Conservation (phyloP, 2,888 invertebrate species). For the Tyria jacobaeae region DNA sequence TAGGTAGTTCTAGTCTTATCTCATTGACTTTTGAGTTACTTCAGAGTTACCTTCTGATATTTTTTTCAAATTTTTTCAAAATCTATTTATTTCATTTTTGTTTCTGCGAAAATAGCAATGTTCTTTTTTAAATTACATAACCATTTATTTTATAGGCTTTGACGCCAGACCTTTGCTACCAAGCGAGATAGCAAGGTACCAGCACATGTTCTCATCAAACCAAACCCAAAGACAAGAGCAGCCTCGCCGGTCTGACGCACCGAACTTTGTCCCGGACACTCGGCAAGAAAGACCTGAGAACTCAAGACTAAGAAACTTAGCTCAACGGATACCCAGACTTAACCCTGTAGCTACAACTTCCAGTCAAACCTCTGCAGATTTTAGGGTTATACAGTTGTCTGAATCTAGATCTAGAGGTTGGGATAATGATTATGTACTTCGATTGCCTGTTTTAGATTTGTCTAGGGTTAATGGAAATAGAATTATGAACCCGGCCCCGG, state of each 20-base stretch:
- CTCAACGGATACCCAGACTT: constrained; percentile 72
- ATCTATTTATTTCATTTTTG: too few relatives aligned
- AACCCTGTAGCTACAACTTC: constrained; percentile 59
- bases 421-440: constrained; percentile 70
- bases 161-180: constrained; percentile 85
- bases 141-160: constrained; percentile 49
- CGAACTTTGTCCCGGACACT: constrained; percentile 62
- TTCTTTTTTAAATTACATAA: too few relatives aligned
- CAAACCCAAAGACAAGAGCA: constrained; percentile 53
- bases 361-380: constrained; percentile 51
- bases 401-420: constrained; percentile 62
- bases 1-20: too few relatives aligned
- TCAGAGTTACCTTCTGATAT: too few relatives aligned
- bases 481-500: constrained; percentile 46
- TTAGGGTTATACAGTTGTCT: constrained; percentile 70
- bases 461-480: constrained; percentile 60
- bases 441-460: constrained; percentile 69
- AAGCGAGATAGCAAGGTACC: constrained; percentile 82
- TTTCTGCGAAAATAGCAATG: too few relatives aligned
- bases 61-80: too few relatives aligned
- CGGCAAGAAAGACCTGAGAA: constrained; percentile 62
- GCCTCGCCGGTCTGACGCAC: constrained; percentile 52
- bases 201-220: constrained; percentile 75
- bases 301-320: constrained; percentile 66
- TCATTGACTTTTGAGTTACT: too few relatives aligned